A percentile compares a stretch with the other conserved stretches of the same genome.
Conservation (phyloP, 2,113 vertebrate genomes). For the Carassius auratus region DNA sequence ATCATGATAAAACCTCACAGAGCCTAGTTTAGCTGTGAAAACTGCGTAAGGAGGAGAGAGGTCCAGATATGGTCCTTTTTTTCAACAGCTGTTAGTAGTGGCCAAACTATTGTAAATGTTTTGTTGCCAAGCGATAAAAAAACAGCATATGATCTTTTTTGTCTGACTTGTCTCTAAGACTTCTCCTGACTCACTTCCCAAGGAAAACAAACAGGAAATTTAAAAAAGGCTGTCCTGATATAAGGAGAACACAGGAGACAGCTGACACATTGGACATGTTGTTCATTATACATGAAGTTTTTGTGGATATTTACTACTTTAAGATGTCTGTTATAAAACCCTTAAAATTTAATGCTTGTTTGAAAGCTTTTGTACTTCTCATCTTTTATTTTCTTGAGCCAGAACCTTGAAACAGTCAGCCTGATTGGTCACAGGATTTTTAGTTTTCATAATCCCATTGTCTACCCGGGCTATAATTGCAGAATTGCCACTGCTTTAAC, state of each 20-base stretch:
- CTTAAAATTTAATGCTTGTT: background rate
- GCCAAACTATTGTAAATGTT: background rate
- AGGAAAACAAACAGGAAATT: slow-evolving; percentile 43
- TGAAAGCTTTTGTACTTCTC: background rate
- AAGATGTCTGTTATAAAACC: background rate
- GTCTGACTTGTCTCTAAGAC: slow-evolving; percentile 25
- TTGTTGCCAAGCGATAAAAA: slow-evolving; percentile 32
- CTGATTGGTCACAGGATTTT: slow-evolving; percentile 14
- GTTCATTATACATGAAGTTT: background rate
- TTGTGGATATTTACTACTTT: background rate
- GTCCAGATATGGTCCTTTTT: background rate
- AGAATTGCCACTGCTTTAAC: slow-evolving; percentile 27
- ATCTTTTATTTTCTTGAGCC: slow-evolving; percentile 20
- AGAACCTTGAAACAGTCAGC: background rate
- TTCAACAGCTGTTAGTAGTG: background rate
- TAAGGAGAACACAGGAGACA: slow-evolving; percentile 18
- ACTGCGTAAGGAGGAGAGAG: background rate
- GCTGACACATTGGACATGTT: slow-evolving; percentile 27
- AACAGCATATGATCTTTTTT: slow-evolving; percentile 32
- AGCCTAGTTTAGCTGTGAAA: background rate
- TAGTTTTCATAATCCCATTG: slow-evolving; percentile 40
- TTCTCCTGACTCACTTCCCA: slow-evolving; percentile 50
- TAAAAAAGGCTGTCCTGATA: background rate
- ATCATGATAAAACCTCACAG: background rate
- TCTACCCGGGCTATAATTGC: slow-evolving; percentile 1